phyloP scores from a whole-genome alignment of 2,888 invertebrate genomes.

The Caenorhabditis sp. region DNA sequence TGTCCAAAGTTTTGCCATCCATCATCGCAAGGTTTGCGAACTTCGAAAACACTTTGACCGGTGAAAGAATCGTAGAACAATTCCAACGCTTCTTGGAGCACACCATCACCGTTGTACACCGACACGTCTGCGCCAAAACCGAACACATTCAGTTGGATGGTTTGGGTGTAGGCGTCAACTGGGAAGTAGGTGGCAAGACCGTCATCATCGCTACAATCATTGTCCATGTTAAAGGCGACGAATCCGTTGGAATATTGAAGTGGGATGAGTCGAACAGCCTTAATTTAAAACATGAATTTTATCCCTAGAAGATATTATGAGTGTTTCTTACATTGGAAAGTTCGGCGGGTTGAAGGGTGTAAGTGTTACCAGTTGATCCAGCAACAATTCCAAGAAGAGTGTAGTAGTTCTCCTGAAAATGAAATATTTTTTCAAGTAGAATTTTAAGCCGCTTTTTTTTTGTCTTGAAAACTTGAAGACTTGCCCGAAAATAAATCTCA shows the following conservation, averaged over 20 bases:
- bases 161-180: conserved; percentile 57
- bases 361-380: conserved; percentile 42
- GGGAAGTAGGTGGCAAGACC: conserved; percentile 48
- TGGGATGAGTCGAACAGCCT: conserved; percentile 41
- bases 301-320: too few species aligned
- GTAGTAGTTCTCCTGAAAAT: conserved; percentile 31
- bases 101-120: conserved; percentile 35
- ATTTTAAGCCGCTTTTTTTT: too few species aligned
- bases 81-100: conserved; percentile 13
- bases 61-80: conserved; percentile 40
- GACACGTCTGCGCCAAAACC: conserved; percentile 35
- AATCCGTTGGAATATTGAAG: conserved; percentile 44
- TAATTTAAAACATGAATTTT: background rate
- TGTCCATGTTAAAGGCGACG: conserved; percentile 26
- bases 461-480: too few species aligned
- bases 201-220: conserved; percentile 38
- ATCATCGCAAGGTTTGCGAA: conserved; percentile 49
- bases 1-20: conserved; percentile 50
- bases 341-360: conserved; percentile 28
- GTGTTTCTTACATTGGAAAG: conserved; percentile 21
- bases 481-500: too few species aligned
- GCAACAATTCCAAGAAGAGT: conserved; percentile 41
- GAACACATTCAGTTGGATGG: conserved; percentile 36
- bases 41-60: conserved; percentile 41
- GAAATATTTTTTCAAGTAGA: too few species aligned